phyloP scores from a whole-genome alignment of 2,113 vertebrate genomes.

The Phaethon lepturus region DNA sequence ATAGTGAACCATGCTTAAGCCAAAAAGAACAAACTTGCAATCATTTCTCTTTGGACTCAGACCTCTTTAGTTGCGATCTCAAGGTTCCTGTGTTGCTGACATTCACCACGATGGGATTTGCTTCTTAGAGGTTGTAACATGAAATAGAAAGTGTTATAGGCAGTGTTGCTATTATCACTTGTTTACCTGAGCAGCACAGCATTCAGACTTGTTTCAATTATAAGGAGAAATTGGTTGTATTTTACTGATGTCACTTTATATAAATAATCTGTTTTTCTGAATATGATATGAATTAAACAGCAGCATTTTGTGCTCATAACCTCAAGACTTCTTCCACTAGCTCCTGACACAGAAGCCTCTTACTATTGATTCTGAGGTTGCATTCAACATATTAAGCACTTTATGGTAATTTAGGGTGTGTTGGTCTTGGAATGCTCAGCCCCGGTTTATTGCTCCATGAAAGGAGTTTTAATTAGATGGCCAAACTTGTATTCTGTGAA shows the following conservation, averaged over 20 bases:
- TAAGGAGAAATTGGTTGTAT: neutral
- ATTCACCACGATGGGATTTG: neutral
- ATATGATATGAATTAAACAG: neutral
- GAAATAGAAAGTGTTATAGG: neutral
- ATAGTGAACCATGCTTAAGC: neutral
- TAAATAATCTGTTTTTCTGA: neutral
- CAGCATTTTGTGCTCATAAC: neutral
- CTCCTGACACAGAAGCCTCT: neutral
- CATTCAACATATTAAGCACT: neutral
- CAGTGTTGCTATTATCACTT: neutral
- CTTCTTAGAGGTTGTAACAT: neutral
- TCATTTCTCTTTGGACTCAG: neutral
- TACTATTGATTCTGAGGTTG: neutral
- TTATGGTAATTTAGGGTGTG: neutral
- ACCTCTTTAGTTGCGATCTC: neutral
- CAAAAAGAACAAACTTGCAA: neutral
- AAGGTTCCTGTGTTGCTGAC: neutral
- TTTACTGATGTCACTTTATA: neutral
- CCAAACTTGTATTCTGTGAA: neutral
- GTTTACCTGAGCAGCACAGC: neutral
- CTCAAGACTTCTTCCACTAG: neutral
- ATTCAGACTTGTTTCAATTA: slow-evolving; percentile 7
- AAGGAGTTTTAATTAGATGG: neutral
- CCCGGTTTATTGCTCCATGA: neutral
- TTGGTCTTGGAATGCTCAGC: neutral